Evolutionary conservation across 2,113 vertebrate genomes (phyloP).

Genomic region (Piaya cayana): DNA sequence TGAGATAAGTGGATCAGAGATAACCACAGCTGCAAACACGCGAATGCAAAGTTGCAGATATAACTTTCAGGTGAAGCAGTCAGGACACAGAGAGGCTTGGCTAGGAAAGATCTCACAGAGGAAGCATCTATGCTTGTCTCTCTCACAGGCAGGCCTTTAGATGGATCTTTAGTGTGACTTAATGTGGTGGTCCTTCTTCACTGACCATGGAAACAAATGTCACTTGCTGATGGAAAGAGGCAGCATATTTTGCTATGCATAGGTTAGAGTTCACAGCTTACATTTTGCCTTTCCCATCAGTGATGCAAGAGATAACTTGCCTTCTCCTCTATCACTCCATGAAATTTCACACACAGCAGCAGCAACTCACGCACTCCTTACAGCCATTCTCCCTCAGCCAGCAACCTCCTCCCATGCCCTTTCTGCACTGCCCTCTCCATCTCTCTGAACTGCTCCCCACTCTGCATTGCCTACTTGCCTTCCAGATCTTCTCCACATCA

Average conservation of each 20-base stretch:
- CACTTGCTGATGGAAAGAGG: not conserved
- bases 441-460: too few relatives aligned
- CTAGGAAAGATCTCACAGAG: not conserved
- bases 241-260: too few relatives aligned
- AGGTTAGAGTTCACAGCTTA: rapidly evolving
- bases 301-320: not conserved
- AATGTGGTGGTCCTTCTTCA: not conserved
- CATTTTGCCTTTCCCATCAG: not conserved
- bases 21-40: rapidly evolving
- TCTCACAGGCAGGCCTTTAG: not conserved
- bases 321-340: not conserved
- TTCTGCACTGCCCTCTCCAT: not conserved
- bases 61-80: not conserved
- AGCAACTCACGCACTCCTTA: rapidly evolving
- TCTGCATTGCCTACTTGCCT: too few relatives aligned
- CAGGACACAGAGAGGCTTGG: not conserved
- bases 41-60: not conserved
- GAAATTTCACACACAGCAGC: not conserved
- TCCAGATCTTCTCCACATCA: not conserved
- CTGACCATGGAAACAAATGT: rapidly evolving
- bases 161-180: not conserved
- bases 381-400: not conserved
- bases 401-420: not conserved
- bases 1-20: not conserved
- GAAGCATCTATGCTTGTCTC: not conserved